Evolutionary conservation across 2,888 invertebrate genomes (phyloP).

Genomic region (Rosalia funebris): DNA sequence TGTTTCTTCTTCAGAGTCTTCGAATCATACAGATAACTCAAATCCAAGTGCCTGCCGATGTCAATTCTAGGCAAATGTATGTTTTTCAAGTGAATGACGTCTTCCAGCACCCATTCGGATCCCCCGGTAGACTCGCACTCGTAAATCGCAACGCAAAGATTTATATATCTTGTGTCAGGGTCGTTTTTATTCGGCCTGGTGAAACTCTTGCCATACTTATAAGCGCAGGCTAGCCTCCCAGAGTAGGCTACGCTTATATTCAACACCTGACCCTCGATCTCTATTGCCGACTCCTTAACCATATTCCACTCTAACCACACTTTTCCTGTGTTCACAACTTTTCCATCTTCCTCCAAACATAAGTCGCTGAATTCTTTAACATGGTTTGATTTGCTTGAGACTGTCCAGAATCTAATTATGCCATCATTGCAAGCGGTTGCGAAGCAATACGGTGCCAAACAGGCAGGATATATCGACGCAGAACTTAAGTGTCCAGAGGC

Average conservation of each 20-base stretch:
- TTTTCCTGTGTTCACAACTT: conserved; percentile 59
- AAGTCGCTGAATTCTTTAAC: conserved; percentile 53
- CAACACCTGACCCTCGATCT: conserved; percentile 78
- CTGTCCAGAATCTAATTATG: conserved; percentile 86
- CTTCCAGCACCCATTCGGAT: conserved; percentile 93
- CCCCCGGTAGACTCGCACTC: conserved; percentile 99
- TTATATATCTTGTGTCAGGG: conserved; percentile 85
- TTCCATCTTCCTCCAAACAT: conserved; percentile 60
- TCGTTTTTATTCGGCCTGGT: conserved; percentile 81
- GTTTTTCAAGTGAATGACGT: conserved; percentile 93
- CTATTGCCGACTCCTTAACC: conserved; percentile 72
- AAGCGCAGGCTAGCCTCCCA: conserved; percentile 96
- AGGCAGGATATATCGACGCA: conserved; percentile 98
- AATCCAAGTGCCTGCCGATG: conserved; percentile 83
- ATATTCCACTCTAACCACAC: conserved; percentile 63
- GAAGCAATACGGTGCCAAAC: conserved; percentile 95
- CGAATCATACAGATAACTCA: conserved; percentile 84
- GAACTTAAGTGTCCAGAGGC: conserved; percentile 98
- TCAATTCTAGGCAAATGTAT: conserved; percentile 87
- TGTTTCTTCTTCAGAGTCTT: conserved; percentile 85
- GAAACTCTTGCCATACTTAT: conserved; percentile 91
- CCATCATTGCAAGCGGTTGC: conserved; percentile 97
- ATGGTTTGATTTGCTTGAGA: conserved; percentile 51
- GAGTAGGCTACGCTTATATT: conserved; percentile 98
- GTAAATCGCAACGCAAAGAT: conserved; percentile 94